Base-by-base conservation (phyloP, 2,113 vertebrate genomes). In the Corynorhinus townsendii region DNA sequence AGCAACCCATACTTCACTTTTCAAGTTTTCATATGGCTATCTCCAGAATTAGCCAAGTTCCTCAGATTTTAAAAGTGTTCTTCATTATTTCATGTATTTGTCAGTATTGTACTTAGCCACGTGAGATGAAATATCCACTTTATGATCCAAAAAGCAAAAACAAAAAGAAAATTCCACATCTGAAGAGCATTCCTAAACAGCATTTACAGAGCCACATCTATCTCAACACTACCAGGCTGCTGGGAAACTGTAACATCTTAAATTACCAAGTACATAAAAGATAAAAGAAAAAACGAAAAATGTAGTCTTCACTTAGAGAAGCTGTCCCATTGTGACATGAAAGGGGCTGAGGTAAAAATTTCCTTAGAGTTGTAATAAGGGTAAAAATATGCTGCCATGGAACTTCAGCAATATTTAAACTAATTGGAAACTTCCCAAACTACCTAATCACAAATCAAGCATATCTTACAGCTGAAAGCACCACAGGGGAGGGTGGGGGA, bases 1-100 rank as follows among this genome's bases (percentile, higher is more conserved):
- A 98, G 96, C 98, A 98, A 96, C 97, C 97, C 97, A 98, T 98
- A 93, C 92, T 98, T 98, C 89, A 96, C 28, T 20, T 89, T 96
- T 91, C 94, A 69, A 97, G 97, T 97, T 94, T 97, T 97, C 40
- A 12, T 94, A 97, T 96, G 91, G 80, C 71, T 56, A 88, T 72
- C 82, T 96, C 87, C 97, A 91, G 95, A 98, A 95, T 96, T 71
- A 94, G 95, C 56, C 94, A 59, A 96, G 94, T 96, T 96, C 77
- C 81, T 94, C 59, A 86, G 89, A 92, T 96, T 96, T 97, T 89
- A 96, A 93, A 90, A 94, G 72, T 87, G 82, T 96, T 97, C 92
- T 96, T 85, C 73, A 89, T 86, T 98, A 98, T 96, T 98, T 95
- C 98, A 97, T 49, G 66, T 75, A 97, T 68, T 17, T 94, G 85